phyloP scores from a whole-genome alignment of 1,140 invertebrate species.

The Leptopilina clavipes region DNA sequence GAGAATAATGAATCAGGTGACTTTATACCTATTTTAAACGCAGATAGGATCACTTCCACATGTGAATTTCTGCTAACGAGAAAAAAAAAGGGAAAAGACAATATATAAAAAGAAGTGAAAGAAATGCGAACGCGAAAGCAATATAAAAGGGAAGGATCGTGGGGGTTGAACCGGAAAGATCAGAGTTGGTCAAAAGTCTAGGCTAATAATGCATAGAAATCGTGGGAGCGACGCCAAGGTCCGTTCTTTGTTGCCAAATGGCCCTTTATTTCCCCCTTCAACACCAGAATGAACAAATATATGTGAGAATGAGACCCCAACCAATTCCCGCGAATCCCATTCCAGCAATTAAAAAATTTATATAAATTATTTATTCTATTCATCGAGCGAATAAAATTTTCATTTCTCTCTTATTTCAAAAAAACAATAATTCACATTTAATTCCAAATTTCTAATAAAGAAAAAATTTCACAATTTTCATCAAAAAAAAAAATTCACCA shows the following conservation, averaged over 20 bases:
- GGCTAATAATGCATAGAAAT: conserved; percentile 57
- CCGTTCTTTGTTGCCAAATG: conserved; percentile 21
- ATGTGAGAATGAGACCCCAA: conserved; percentile 25
- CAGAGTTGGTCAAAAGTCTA: conserved; percentile 54
- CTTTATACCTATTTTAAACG: neutral
- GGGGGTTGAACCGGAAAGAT: conserved; percentile 58
- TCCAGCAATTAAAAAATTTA: conserved; percentile 1
- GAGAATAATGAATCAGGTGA: conserved; percentile 44
- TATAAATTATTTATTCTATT: neutral
- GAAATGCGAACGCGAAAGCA: conserved; percentile 43
- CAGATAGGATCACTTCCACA: conserved; percentile 23
- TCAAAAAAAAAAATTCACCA: too few species aligned
- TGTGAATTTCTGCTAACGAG: conserved; percentile 31
- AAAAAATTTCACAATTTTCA: too few species aligned
- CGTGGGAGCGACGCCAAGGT: conserved; percentile 55
- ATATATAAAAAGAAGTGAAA: conserved; percentile 37
- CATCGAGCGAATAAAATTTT: neutral
- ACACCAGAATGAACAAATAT: neutral
- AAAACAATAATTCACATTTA: too few species aligned
- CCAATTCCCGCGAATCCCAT: neutral
- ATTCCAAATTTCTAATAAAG: too few species aligned
- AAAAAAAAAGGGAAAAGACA: conserved; percentile 3
- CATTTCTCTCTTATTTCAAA: neutral
- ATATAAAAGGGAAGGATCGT: conserved; percentile 45
- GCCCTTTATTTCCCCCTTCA: conserved; percentile 21